Conservation (phyloP, 2,113 vertebrate species). For the Tychaedon coryphoeus region DNA sequence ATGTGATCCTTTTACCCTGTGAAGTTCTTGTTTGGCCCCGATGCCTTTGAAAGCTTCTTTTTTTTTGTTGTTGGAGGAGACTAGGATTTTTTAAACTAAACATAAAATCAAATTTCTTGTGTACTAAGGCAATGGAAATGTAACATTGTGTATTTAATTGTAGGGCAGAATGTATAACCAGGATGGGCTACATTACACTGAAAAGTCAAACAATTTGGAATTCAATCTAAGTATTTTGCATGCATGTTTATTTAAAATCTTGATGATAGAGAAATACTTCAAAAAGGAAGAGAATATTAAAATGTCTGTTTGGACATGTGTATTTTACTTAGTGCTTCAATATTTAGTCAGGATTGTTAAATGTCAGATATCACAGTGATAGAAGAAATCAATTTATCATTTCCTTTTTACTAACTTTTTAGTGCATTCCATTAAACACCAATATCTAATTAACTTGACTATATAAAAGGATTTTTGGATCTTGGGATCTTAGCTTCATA, state of each 20-base stretch:
- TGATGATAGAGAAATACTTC: not conserved
- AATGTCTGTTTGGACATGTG: not conserved
- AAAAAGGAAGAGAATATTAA: not conserved
- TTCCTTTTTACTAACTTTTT: not conserved
- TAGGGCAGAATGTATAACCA: not conserved
- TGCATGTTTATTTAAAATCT: not conserved
- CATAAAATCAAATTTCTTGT: not conserved
- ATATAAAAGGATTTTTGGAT: not conserved
- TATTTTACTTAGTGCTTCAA: not conserved
- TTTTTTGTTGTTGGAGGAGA: not conserved
- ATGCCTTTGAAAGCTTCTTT: not conserved
- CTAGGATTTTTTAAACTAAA: not conserved
- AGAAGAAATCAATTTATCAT: not conserved
- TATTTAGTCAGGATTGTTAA: not conserved
- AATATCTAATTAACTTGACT: not conserved
- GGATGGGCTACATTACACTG: no score
- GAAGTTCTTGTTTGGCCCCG: not conserved
- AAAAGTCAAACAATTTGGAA: not conserved
- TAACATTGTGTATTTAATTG: not conserved
- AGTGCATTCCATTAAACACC: not conserved
- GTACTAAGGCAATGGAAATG: not conserved
- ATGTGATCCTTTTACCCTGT: not conserved
- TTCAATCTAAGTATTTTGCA: not conserved
- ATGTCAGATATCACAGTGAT: not conserved
- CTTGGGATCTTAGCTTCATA: not conserved